Conservation (phyloP, 2,888 invertebrate genomes). For the Cheilosia grossa region DNA sequence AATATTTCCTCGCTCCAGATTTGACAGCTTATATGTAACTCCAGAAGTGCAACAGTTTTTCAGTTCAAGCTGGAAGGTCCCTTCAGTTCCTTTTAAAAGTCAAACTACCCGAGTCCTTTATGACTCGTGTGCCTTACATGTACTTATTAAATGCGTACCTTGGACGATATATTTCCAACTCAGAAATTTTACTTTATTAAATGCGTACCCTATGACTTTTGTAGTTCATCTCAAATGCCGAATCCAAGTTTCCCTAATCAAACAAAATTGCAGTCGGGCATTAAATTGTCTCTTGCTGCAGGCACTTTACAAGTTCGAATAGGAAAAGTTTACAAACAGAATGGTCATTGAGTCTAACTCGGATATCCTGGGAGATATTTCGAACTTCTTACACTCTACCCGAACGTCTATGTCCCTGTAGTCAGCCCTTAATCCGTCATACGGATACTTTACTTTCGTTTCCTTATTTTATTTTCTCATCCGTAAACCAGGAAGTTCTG, state of each 20-base stretch:
- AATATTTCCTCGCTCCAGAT: too few relatives aligned
- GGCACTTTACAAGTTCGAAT: conserved; percentile 58
- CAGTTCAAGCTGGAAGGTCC: too few relatives aligned
- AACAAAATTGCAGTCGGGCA: conserved; percentile 29
- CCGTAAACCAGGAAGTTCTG: conserved; percentile 1
- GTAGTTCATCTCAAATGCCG: not conserved
- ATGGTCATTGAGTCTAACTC: conserved; percentile 43
- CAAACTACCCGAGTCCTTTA: too few relatives aligned
- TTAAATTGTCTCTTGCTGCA: conserved; percentile 31
- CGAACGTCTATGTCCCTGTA: not conserved
- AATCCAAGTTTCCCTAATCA: conserved; percentile 35
- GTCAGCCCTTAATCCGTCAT: conserved; percentile 4
- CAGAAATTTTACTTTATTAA: too few relatives aligned
- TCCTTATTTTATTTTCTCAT: conserved; percentile 17
- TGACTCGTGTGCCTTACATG: too few relatives aligned
- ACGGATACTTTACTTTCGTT: not conserved
- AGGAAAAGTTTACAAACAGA: conserved; percentile 54
- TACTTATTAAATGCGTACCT: too few relatives aligned
- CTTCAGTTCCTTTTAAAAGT: too few relatives aligned
- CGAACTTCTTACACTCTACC: conserved; percentile 3
- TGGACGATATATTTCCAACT: not conserved
- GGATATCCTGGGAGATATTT: conserved; percentile 39
- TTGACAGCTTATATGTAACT: too few relatives aligned
- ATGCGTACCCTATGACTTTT: too few relatives aligned
- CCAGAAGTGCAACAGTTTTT: too few relatives aligned